A percentile compares a stretch with the other conserved stretches of the same genome.
Evolutionary conservation across 2,888 invertebrate genomes (phyloP).

Genomic region (Opisthograptis luteolata): DNA sequence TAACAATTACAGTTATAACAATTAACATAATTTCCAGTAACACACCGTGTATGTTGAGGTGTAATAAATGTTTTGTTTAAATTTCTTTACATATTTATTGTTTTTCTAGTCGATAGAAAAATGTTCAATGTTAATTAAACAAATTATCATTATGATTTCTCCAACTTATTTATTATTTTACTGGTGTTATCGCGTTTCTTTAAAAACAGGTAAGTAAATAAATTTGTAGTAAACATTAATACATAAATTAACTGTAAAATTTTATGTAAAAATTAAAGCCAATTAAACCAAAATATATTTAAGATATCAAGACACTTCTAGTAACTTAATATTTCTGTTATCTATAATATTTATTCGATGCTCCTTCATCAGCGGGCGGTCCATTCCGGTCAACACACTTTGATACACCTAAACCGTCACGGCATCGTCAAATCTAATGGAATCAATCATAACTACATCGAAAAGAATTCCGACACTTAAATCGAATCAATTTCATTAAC

Average conservation of each 20-base stretch:
- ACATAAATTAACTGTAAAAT: too few relatives aligned
- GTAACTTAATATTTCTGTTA: conserved; percentile 44
- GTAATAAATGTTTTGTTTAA: too few relatives aligned
- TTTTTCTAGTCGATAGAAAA: too few relatives aligned
- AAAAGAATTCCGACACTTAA: conserved; percentile 45
- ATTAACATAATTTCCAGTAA: too few relatives aligned
- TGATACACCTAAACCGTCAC: conserved; percentile 78
- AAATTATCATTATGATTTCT: too few relatives aligned
- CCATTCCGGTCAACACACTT: conserved; percentile 73
- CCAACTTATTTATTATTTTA: neutral
- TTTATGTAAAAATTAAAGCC: conserved; percentile 7
- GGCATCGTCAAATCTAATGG: conserved; percentile 71
- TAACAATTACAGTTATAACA: too few relatives aligned
- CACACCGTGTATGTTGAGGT: too few relatives aligned
- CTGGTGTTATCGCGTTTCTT: too few relatives aligned
- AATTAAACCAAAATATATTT: conserved; percentile 14
- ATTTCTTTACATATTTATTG: too few relatives aligned
- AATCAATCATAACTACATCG: conserved; percentile 79
- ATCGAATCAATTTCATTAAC: conserved; percentile 45
- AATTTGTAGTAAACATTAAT: too few relatives aligned
- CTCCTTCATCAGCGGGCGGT: conserved; percentile 72
- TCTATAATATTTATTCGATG: conserved; percentile 51
- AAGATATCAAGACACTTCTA: conserved; percentile 44
- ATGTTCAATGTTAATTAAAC: too few relatives aligned
- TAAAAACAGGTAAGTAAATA: too few relatives aligned